Evolutionary conservation across 23 tunicate species (phyloP), one percentile per base, ranked within the genome.

Genomic region (Pegea sp.): DNA sequence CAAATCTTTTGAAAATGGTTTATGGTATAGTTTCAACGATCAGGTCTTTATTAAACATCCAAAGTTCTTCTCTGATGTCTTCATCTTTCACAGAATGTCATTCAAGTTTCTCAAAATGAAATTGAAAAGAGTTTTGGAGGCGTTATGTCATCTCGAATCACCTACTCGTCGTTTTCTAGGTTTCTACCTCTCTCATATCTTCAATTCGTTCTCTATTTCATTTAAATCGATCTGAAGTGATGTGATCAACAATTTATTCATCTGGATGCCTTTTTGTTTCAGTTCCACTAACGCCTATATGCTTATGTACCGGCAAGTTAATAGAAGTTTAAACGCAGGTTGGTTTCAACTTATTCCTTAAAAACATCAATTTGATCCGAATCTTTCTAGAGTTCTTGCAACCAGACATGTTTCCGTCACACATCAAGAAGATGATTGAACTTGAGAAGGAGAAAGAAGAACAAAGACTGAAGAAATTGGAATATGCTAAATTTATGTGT

Each of bases 241-340:
- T n/a, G 46, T 16, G 13, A 38, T 38, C 11, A 38, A 38, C 46
- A 38, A 38, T 38, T 16, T 16, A 38, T 38, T 38, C 46, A 51
- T 51, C 56, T 13, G 16, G 8, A 44, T 59, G 24, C 13, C 11
- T 44, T 58, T 33, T 54, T 4, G 27, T 63, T 64, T 44, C 61
- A 78, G 92, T 43, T 78, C 92, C 5, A 78, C 92, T 20, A 78
- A 78, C 52, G 92, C 92, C 26, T 78, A 78, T 68, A 78, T 78
- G 92, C 64, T 78, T 60, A 78, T 78, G 92, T 78, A 78, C 64
- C 50, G 92, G 27, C 70, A 70, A 53, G 64, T 69, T 8, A 31
- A 59, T 34, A 48, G 60, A 30, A 26, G 31, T 0, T n/a, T 1
- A 33, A 75, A 75, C 27, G 29, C 54, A 66, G 43, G 86, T 75